Base-by-base conservation (phyloP, 2,113 vertebrate genomes). In the Cygnus buccinator region DNA sequence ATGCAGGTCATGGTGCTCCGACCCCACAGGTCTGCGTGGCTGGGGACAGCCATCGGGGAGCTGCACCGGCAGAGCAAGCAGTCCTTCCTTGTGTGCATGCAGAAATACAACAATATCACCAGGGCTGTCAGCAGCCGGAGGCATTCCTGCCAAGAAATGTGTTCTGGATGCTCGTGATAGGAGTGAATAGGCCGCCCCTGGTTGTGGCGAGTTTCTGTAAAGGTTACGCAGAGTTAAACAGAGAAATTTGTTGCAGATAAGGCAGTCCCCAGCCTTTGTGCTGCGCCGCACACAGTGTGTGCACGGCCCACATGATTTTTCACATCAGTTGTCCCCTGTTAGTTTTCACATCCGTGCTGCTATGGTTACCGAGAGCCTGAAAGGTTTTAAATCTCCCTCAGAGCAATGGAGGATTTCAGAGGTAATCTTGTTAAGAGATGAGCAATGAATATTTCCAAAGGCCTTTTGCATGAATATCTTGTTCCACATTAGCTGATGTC, bases 371-470 rank as follows among this genome's bases (percentile, higher is more conserved):
- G 2, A 92, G 87, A 94, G 95, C 80, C 94, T 87, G 94, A n/a
- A 86, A 90, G 96, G 94, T 15, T 96, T 91, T 89, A 89, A 84
- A 92, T 92, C 96, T 95, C 90, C 94, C 94, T 94, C 84, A 89
- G 81, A 97, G 96, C 96, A 78, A 91, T 71, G 86, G 89, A 93
- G 96, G 90, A 89, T 95, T 96, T 96, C 89, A 81, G 95, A 83
- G 58, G 62, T 97, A 97, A 97, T 97, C 96, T 97, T 95, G 95
- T 97, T 97, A 96, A 89, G 95, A 95, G 94, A 96, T 96, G 96
- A 97, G 95, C 96, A 94, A 95, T 97, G 96, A 97, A 95, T 94
- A 96, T 97, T 96, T 96, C 96, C 92, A 92, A 95, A 87, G 95
- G 96, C 95, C 96, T 87, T 96, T 91, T 91, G 83, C 95, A 94